Base-by-base conservation (phyloP, 2,888 invertebrate species). In the Laothoe populi region DNA sequence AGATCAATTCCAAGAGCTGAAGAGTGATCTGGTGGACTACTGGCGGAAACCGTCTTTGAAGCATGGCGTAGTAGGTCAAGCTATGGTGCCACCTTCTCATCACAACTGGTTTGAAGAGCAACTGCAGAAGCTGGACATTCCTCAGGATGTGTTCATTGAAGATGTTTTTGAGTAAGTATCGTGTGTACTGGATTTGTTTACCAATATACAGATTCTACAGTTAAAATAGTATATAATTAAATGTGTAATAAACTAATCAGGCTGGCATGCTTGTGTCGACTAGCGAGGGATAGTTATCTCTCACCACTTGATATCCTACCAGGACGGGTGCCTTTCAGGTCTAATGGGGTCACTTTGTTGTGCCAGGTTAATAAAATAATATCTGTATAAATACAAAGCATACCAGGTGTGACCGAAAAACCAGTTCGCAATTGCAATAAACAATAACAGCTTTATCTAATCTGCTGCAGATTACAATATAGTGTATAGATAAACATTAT, bases 121-220 rank as follows among this genome's bases (percentile, higher is more conserved):
- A 40, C 67, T 91, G 0, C 48, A 64, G 7, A 72, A 81, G 13
- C 40, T 89, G 4, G 74, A 67, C 0, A 65, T 91, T 1, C 66
- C 72, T 0, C 82, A 57, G 19, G 71, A 84, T 48, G 64, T 90
- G 10, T 66, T 64, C 2, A 75, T 86, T 58, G 79, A 84, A 57
- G 86, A 91, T 69, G 84, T 90, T 8, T 82, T 77, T 66, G 71
- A 78, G 90, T 90, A 73, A 79, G 88, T 84, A 48, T 24, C 10
- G 23, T n/a, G 23, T 31, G 2, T 2, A n/a, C 8, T 31, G 31
- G 31, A 31, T 8, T 31, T 31, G 31, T 31, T 31, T 31, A 4
- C 5, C n/a, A n/a, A n/a, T n/a, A n/a, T n/a, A n/a, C n/a, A n/a
- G n/a, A 26, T 26, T 31, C 31, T 31, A 31, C 31, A 8, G 8